Conservation (phyloP, 1,140 invertebrate species). For the Xylocopa sonorina region DNA sequence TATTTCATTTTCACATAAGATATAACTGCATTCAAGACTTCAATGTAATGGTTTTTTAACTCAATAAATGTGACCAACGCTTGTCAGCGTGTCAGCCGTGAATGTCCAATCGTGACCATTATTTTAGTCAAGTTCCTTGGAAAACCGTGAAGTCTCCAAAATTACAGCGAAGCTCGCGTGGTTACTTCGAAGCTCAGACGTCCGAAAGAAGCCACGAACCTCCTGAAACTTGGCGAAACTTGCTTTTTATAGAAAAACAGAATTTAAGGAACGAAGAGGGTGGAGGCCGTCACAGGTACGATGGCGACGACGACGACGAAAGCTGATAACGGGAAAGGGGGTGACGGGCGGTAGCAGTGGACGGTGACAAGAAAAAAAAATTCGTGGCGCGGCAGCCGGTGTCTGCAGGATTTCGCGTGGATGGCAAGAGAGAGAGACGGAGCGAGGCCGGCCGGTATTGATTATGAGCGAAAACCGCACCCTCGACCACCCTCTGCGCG, state of each 20-base stretch:
- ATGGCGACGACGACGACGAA: slow-evolving; percentile 34
- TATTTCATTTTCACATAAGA: too few species aligned
- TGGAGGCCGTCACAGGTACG: not conserved
- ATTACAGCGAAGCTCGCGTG: too few species aligned
- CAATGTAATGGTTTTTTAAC: too few species aligned
- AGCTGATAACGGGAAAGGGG: too few species aligned
- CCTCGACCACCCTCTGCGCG: slow-evolving; percentile 24
- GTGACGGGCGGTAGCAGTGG: not conserved
- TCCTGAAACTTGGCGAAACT: not conserved
- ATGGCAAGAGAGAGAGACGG: slow-evolving; percentile 19
- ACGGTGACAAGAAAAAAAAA: slow-evolving; percentile 49
- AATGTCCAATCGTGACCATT: too few species aligned
- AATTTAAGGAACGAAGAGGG: not conserved
- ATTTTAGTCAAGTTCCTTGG: too few species aligned
- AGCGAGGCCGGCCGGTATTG: slow-evolving; percentile 55
- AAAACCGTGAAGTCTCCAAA: too few species aligned
- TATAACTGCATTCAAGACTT: too few species aligned
- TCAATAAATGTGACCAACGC: too few species aligned
- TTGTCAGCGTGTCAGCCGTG: too few species aligned
- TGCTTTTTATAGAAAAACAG: not conserved
- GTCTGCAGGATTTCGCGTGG: slow-evolving; percentile 43
- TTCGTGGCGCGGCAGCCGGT: slow-evolving; percentile 33
- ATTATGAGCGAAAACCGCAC: slow-evolving; percentile 62
- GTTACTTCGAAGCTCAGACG: too few species aligned
- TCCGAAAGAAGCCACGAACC: not conserved